These are phyloP conservation scores for Cryptoprocta ferox DNA, from an alignment of 2,797 vertebrate genomes.

Conservation along the genomic window DNA sequence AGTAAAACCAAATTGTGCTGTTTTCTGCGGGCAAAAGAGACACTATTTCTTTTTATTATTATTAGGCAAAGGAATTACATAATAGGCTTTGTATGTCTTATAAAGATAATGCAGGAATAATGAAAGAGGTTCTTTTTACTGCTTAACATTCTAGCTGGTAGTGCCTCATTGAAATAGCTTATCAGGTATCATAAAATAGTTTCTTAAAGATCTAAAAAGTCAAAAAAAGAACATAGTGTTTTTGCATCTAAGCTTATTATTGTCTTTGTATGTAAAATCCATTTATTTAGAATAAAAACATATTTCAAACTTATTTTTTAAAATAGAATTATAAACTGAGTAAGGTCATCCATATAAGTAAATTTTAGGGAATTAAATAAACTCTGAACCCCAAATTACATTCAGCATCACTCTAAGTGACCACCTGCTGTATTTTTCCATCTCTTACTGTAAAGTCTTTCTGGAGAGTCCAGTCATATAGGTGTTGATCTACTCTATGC, in stretches of 20 bases:
- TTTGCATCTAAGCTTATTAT: not conserved
- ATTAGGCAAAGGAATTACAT: not conserved
- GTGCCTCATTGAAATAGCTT: not conserved
- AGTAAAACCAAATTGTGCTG: not conserved
- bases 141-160: not conserved
- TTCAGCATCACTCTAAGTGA: not conserved
- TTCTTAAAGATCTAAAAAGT: conserved; percentile 1
- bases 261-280: not conserved
- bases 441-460: not conserved
- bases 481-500: not conserved
- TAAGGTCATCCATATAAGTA: not conserved
- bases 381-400: not conserved
- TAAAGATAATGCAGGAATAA: not conserved
- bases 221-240: not conserved
- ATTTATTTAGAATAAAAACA: conserved; percentile 41
- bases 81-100: not conserved
- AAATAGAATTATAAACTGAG: not conserved
- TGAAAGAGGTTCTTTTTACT: not conserved
- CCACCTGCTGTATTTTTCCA: not conserved
- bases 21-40: not conserved
- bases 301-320: not conserved
- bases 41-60: not conserved
- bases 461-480: not conserved
- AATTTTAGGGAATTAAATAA: conserved; percentile 35
- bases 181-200: not conserved